Evolutionary conservation across 2,888 invertebrate species (phyloP), one percentile per base, ranked within the genome.

Genomic region (Apamea anceps): DNA sequence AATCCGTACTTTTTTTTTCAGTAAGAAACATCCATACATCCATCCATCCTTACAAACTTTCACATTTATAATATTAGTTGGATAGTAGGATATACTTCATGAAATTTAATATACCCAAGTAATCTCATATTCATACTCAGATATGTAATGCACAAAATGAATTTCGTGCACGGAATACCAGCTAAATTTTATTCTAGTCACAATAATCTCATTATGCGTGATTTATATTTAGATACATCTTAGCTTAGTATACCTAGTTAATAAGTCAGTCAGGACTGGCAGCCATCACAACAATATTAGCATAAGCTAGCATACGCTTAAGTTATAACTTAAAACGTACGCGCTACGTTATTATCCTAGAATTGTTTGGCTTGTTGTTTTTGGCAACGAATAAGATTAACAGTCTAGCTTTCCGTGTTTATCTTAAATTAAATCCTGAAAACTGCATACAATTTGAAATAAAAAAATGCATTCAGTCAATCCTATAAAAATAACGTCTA

Each of bases 211-310:
- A 80, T 72, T 81, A 57, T n/a, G 54, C 37, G 32, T 72, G 65
- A 85, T 80, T 82, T 85, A 82, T 75, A 80, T 82, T 77, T 32
- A 66, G 45, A 62, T 75, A 45, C 65, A 12, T 72, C 45, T 57
- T 78, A 78, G 74, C n/a, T 65, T 74, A 63, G n/a, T 32, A 48
- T 72, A 74, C 12, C 12, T 66, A 62, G n/a, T 65, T 68, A 75
- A 65, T 82, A 82, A 75, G 37, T 82, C 25, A 75, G 62, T 79
- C 51, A 68, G 28, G 51, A 37, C 60, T 72, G 72, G 66, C 80
- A 83, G 51, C 57, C 73, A 63, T 75, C 74, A 75, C 57, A 70
- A 10, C 32, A 28, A 60, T 45, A 82, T 85, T 83, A 77, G 42
- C 77, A 77, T 85, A 85, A 72, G 48, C 76, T 74, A 67, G 51